These are phyloP conservation scores for Haliaeetus leucogaster DNA, from an alignment of 2,113 vertebrate genomes.

Conservation along the genomic window DNA sequence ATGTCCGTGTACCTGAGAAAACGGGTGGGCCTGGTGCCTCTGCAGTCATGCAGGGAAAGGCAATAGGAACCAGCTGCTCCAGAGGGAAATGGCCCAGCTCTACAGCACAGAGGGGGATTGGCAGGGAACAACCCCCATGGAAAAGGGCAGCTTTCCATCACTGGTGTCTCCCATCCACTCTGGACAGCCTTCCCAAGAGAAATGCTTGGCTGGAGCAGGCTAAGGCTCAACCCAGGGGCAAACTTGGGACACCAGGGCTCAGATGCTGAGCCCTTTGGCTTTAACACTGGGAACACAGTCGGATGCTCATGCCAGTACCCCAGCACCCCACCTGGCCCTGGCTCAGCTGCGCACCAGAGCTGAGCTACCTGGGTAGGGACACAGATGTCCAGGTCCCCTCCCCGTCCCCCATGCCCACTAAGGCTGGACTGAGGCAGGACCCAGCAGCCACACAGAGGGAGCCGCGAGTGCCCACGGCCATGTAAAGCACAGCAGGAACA, in stretches of 20 bases:
- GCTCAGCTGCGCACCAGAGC: not conserved
- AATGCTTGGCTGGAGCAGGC: not conserved
- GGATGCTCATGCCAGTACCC: too few species aligned
- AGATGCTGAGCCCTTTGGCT: not conserved
- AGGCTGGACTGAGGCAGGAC: not conserved
- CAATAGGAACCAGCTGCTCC: not conserved
- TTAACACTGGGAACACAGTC: not conserved
- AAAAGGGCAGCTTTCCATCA: not conserved
- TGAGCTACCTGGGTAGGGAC: not conserved
- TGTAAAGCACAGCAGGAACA: not conserved
- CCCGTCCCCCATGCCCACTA: not conserved
- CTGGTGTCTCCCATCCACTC: not conserved
- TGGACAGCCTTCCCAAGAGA: not conserved
- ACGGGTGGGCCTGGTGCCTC: not conserved
- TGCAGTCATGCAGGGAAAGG: not conserved
- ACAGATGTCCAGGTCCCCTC: not conserved
- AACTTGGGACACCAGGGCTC: not conserved
- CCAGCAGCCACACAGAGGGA: not conserved
- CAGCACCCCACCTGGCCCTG: not conserved
- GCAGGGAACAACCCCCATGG: not conserved
- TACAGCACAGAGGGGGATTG: not conserved
- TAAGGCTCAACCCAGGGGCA: not conserved
- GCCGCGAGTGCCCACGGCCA: not conserved
- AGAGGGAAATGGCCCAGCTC: not conserved
- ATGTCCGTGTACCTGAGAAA: not conserved